Base-by-base conservation (phyloP, 2,888 invertebrate species). In the Microctonus hyperodae region DNA sequence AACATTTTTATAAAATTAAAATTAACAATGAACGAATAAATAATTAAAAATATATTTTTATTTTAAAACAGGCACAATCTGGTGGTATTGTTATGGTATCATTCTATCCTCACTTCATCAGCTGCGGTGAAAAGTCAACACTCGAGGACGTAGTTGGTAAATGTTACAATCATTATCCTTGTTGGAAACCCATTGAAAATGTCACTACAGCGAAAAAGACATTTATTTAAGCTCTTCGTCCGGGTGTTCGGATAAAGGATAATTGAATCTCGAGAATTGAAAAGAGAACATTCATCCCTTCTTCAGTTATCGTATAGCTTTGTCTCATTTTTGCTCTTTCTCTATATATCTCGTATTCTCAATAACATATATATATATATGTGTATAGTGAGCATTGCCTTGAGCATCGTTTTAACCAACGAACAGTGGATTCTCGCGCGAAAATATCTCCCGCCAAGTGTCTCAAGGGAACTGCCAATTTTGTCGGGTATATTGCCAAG, bases 1-100 rank as follows among this genome's bases (percentile, higher is more conserved):
- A n/a, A n/a, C n/a, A n/a, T n/a, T n/a, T n/a, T n/a, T n/a, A n/a
- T n/a, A n/a, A n/a, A n/a, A n/a, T n/a, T n/a, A n/a, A 37, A 57
- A 57, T 35, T n/a, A n/a, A n/a, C n/a, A n/a, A n/a, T n/a, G n/a
- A n/a, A n/a, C n/a, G 35, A 20, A 40, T 44, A n/a, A 37, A n/a
- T 48, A 10, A n/a, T 28, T 48, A 10, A 5, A 48, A 33, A 23
- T 31, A 11, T 59, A 28, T 48, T 33, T 22, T 16, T 35, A 22
- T 1, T 35, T 40, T 37, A 13, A 1, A 40, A 13, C 83, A 90
- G 90, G 88, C 87, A 78, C 82, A 85, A 76, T 90, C 88, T 75
- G 87, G 87, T 63, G 90, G 90, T 63, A 85, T 90, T 73, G 88
- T 90, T 65, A 90, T 90, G 90, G 88, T 90, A 53, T 89, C 89